Evolutionary conservation across 1,140 invertebrate genomes (phyloP).

Genomic region (Scaptomyza pallida): DNA sequence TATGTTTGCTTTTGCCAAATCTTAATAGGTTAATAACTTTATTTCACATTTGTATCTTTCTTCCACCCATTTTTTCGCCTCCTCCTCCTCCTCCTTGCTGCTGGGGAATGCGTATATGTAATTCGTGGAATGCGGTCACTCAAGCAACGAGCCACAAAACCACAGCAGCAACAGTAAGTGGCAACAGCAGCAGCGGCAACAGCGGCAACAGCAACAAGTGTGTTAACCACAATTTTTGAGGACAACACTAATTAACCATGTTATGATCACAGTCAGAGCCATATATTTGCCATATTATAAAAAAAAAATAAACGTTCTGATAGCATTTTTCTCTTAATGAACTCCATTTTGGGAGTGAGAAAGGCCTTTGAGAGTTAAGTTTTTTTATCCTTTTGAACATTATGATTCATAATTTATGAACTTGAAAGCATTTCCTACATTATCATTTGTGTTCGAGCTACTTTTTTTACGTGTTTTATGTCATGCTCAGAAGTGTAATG

Average conservation of each 20-base stretch:
- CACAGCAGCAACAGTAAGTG: conserved; percentile 8
- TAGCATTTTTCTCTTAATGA: too few relatives aligned
- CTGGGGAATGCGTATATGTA: conserved; percentile 24
- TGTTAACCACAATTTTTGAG: conserved; percentile 25
- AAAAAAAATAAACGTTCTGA: too few relatives aligned
- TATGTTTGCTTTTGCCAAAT: conserved; percentile 48
- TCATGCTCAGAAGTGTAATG: too few relatives aligned
- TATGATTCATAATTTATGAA: too few relatives aligned
- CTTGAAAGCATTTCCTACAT: too few relatives aligned
- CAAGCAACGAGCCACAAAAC: conserved; percentile 20
- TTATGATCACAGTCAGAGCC: not conserved
- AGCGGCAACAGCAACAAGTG: conserved; percentile 3
- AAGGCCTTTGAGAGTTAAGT: too few relatives aligned
- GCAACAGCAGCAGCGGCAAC: conserved; percentile 1
- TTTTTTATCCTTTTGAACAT: too few relatives aligned
- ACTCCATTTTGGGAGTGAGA: too few relatives aligned
- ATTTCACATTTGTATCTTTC: conserved; percentile 37
- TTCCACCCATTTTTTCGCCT: conserved; percentile 2
- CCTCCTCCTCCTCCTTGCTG: conserved; percentile 17
- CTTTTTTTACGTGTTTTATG: too few relatives aligned
- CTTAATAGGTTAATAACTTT: conserved; percentile 68
- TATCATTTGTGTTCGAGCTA: too few relatives aligned
- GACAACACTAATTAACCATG: conserved; percentile 25
- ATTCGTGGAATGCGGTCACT: conserved; percentile 51
- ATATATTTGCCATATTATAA: too few relatives aligned